A percentile compares a stretch with the other conserved stretches of the same genome.
These are phyloP conservation scores for Halcyon badia DNA, from an alignment of 2,797 vertebrate genomes.

Conservation along the genomic window DNA sequence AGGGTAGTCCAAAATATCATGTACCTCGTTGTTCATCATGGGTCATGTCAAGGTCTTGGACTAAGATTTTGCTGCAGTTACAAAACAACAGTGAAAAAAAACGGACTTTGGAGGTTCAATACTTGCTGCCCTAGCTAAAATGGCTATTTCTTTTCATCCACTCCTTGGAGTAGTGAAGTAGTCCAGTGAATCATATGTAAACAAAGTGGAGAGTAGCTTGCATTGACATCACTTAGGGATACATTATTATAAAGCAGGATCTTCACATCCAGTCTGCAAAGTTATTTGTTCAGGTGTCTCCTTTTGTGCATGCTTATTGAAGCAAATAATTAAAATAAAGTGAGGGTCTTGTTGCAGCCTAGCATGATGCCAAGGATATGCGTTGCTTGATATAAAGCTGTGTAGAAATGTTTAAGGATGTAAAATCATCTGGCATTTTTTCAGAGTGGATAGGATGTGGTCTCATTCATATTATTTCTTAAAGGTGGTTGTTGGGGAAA, in stretches of 20 bases:
- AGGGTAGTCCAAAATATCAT: background rate
- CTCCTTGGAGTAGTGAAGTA: background rate
- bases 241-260: background rate
- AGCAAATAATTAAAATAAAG: background rate
- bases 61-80: background rate
- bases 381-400: background rate
- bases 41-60: background rate
- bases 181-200: background rate
- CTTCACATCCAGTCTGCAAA: background rate
- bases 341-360: background rate
- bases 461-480: background rate
- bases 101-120: background rate
- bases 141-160: accelerated
- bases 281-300: background rate
- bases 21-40: background rate
- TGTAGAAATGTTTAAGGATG: background rate
- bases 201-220: background rate
- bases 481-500: background rate
- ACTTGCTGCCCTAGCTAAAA: background rate
- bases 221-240: background rate
- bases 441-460: background rate
- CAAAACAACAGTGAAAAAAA: background rate
- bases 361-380: background rate
- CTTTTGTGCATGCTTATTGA: background rate
- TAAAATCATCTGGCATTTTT: background rate